Percentiles rank a stretch among this genome's conserved stretches.
phyloP scores from a whole-genome alignment of 2,888 invertebrate species.

The Drosophila formosana region DNA sequence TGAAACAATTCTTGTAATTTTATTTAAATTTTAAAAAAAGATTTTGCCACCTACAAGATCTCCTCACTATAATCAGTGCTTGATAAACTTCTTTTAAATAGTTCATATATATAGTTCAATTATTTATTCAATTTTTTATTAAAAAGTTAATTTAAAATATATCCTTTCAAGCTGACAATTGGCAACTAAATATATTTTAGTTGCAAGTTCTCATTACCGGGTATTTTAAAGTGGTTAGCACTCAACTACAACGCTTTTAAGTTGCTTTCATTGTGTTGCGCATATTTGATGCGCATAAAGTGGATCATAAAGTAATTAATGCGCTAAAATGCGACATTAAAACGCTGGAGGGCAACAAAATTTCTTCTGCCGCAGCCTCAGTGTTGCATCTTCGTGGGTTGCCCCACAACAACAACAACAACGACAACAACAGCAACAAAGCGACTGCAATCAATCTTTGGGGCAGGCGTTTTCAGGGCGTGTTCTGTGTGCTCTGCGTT shows the following conservation, averaged over 20 bases:
- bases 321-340: constrained; percentile 83
- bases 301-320: constrained; percentile 83
- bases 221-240: neutral
- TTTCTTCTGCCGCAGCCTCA: constrained; percentile 50
- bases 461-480: constrained; percentile 68
- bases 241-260: neutral
- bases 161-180: too few relatives aligned
- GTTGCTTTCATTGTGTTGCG: constrained; percentile 41
- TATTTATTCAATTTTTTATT: too few relatives aligned
- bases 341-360: constrained; percentile 70
- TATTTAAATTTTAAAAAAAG: too few relatives aligned
- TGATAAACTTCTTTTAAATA: too few relatives aligned
- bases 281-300: constrained; percentile 76
- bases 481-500: constrained; percentile 71
- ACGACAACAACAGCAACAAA: constrained; percentile 53
- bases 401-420: constrained; percentile 38
- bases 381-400: constrained; percentile 66
- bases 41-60: too few relatives aligned
- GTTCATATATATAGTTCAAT: too few relatives aligned
- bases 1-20: too few relatives aligned
- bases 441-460: constrained; percentile 71
- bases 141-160: too few relatives aligned
- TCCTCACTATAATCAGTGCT: too few relatives aligned
- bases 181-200: neutral
- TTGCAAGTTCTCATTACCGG: neutral